A percentile compares a stretch with the other conserved stretches of the same genome.
Conservation (phyloP, 2,797 vertebrate species). For the Pseudochirops corinnae region DNA sequence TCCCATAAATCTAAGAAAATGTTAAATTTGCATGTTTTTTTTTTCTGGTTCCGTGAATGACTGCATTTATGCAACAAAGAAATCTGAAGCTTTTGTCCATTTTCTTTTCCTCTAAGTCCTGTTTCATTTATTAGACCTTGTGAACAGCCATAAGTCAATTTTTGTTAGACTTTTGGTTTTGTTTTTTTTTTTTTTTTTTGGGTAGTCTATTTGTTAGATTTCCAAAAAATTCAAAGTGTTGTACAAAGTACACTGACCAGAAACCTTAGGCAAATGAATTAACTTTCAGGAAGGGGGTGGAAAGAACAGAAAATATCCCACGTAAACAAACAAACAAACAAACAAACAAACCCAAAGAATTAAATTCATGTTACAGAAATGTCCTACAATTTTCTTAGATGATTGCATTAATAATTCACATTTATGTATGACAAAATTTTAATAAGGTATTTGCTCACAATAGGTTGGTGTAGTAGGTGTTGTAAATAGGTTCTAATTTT, state of each 20-base stretch:
- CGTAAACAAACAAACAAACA: no score
- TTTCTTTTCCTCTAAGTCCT: constrained; percentile 17
- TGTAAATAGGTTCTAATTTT: background rate
- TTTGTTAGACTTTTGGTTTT: no score
- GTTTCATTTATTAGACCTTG: background rate
- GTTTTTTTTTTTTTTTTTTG: no score
- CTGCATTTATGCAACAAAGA: background rate
- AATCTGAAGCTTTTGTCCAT: background rate
- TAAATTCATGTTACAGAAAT: background rate
- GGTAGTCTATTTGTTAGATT: constrained; percentile 26
- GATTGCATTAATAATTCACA: background rate
- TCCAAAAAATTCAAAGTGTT: background rate
- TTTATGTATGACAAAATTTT: background rate
- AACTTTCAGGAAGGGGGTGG: background rate
- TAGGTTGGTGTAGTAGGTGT: background rate
- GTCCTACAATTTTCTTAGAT: background rate
- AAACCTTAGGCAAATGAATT: background rate
- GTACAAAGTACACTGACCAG: background rate
- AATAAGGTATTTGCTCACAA: background rate
- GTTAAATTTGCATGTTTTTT: constrained; percentile 20
- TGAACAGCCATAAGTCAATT: constrained; percentile 1
- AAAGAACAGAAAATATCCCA: background rate
- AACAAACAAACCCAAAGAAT: background rate
- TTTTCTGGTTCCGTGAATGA: constrained; percentile 34
- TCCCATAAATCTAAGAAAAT: constrained; percentile 10